These are phyloP conservation scores for Donacobius atricapilla DNA, from an alignment of 2,113 vertebrate genomes.

Conservation along the genomic window DNA sequence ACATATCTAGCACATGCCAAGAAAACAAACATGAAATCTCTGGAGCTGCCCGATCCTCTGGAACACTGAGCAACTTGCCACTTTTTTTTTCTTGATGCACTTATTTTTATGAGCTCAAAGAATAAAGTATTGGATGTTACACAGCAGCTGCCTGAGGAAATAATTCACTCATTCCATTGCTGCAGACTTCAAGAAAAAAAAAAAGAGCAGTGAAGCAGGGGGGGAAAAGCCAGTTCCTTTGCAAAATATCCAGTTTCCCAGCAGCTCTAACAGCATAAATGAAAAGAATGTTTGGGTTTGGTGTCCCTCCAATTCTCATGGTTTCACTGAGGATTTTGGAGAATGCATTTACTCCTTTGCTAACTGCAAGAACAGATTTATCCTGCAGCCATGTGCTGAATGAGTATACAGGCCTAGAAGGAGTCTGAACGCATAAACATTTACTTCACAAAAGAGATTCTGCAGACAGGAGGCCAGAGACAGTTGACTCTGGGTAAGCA, in stretches of 20 bases:
- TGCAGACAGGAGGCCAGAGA: conserved; percentile 39
- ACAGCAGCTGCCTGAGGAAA: conserved; percentile 65
- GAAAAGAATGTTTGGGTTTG: conserved; percentile 48
- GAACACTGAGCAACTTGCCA: conserved; percentile 23
- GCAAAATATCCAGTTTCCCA: conserved; percentile 59
- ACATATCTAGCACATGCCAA: conserved; percentile 45
- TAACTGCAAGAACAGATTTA: conserved; percentile 46
- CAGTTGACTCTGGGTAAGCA: conserved; percentile 14
- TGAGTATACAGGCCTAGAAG: conserved; percentile 28
- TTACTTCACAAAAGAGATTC: conserved; percentile 37
- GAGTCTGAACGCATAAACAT: conserved; percentile 38
- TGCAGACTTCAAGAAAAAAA: conserved; percentile 56
- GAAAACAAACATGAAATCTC: conserved; percentile 54
- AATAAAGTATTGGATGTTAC: conserved; percentile 56
- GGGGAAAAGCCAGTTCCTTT: background rate
- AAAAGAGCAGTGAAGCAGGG: background rate
- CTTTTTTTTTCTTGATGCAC: conserved; percentile 14
- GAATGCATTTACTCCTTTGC: conserved; percentile 31
- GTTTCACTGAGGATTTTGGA: conserved; percentile 37
- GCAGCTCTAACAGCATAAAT: background rate
- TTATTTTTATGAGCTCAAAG: conserved; percentile 62
- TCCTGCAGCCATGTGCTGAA: conserved; percentile 41
- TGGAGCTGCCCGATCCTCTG: background rate
- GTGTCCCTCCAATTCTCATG: conserved; percentile 44
- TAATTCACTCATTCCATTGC: conserved; percentile 45